A percentile compares a stretch with the other conserved stretches of the same genome.
phyloP scores from a whole-genome alignment of 2,888 invertebrate species.

The Pollenia amentaria region DNA sequence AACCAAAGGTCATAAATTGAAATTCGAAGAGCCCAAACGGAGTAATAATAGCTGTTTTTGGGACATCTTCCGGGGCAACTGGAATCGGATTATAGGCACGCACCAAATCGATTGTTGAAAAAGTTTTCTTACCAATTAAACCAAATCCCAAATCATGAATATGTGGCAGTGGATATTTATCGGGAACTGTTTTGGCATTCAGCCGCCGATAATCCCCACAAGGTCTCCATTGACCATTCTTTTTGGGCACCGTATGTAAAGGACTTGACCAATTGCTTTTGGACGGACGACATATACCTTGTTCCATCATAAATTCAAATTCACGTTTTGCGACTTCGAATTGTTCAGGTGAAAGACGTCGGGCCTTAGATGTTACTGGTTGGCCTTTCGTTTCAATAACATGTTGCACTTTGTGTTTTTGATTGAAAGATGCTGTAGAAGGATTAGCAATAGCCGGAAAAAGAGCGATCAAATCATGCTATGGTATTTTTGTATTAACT shows the following conservation, averaged over 20 bases:
- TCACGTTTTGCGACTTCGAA: no score
- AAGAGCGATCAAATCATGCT: constrained; percentile 3
- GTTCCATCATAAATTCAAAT: no score
- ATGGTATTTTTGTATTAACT: background rate
- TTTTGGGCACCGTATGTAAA: constrained; percentile 44
- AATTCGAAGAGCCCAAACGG: constrained; percentile 34
- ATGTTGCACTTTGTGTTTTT: no score
- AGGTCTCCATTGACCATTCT: constrained; percentile 75
- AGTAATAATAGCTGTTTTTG: no score
- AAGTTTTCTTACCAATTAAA: constrained; percentile 50
- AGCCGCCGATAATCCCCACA: no score
- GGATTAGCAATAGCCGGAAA: constrained; percentile 1
- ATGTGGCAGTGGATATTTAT: constrained; percentile 80
- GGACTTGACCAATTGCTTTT: no score
- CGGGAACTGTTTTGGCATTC: constrained; percentile 81
- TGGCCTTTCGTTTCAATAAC: no score
- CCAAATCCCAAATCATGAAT: constrained; percentile 77
- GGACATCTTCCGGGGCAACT: no score
- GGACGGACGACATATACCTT: no score
- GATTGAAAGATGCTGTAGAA: background rate
- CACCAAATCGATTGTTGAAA: constrained; percentile 61
- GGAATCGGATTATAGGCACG: constrained; percentile 17
- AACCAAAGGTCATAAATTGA: no score
- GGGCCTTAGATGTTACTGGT: no score
- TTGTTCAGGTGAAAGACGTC: no score